Conservation (phyloP, 2,113 vertebrate genomes). For the Oophaga pumilio region DNA sequence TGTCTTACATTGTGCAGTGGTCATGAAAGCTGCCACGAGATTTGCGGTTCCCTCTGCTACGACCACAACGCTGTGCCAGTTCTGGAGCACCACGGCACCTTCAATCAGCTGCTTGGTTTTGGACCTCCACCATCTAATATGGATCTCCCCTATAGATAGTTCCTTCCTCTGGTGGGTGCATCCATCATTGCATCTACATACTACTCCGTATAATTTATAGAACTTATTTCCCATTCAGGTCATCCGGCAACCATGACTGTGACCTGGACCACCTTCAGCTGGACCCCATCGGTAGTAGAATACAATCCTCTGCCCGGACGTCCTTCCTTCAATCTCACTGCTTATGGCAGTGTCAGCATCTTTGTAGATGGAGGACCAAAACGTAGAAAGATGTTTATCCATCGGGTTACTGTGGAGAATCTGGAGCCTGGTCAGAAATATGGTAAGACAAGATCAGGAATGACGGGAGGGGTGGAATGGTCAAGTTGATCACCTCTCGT, state of each 20-base stretch:
- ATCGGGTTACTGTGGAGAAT: constrained; percentile 74
- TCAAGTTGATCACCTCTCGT: not conserved
- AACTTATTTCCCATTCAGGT: constrained; percentile 62
- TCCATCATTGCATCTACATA: not conserved
- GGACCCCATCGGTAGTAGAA: constrained; percentile 75
- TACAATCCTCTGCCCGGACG: constrained; percentile 66
- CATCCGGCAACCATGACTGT: constrained; percentile 76
- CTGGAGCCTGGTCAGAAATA: constrained; percentile 75
- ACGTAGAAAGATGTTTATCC: constrained; percentile 75
- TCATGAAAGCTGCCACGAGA: too few species aligned
- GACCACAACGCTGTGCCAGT: too few species aligned
- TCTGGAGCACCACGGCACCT: too few species aligned
- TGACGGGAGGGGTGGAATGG: not conserved
- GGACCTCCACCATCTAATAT: too few species aligned
- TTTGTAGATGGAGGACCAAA: constrained; percentile 81
- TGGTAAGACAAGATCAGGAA: constrained; percentile 64
- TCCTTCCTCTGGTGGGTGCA: too few species aligned
- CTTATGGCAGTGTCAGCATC: constrained; percentile 65
- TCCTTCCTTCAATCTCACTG: constrained; percentile 66
- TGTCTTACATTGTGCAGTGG: too few species aligned
- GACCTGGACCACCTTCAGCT: constrained; percentile 81
- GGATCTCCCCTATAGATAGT: too few species aligned
- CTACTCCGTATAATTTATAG: not conserved
- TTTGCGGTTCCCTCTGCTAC: too few species aligned
- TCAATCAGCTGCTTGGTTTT: too few species aligned